phyloP scores from a whole-genome alignment of 2,797 vertebrate genomes.

The Etheostoma perlongum region DNA sequence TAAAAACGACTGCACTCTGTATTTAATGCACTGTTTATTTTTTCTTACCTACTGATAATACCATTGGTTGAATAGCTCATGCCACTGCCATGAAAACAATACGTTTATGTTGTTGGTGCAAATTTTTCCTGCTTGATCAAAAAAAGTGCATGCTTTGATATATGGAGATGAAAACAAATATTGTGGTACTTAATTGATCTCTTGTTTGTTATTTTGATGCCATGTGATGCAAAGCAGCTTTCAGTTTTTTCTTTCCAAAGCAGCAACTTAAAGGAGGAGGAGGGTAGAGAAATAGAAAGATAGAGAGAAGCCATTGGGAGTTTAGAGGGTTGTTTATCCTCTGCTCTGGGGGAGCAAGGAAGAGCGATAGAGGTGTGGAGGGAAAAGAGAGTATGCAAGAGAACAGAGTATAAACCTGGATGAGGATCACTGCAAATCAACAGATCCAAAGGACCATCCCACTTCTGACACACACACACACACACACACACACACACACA shows the following conservation, averaged over 20 bases:
- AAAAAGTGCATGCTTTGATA: conserved; percentile 82
- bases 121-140: conserved; percentile 81
- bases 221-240: conserved; percentile 70
- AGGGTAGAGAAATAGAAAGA: conserved; percentile 23
- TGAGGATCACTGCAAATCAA: conserved; percentile 67
- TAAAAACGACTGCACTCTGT: conserved; percentile 83
- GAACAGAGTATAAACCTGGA: conserved; percentile 59
- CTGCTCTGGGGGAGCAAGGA: conserved; percentile 37
- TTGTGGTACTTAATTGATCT: conserved; percentile 78
- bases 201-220: conserved; percentile 71
- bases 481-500: conserved; percentile 16
- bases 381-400: conserved; percentile 14
- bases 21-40: conserved; percentile 83
- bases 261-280: conserved; percentile 34
- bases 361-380: conserved; percentile 47
- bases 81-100: conserved; percentile 85
- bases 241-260: conserved; percentile 49
- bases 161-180: conserved; percentile 80
- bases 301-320: conserved; percentile 36
- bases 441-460: conserved; percentile 53
- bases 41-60: conserved; percentile 71
- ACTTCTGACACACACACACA: conserved; percentile 24
- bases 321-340: conserved; percentile 62
- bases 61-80: conserved; percentile 81
- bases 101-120: conserved; percentile 80